Percentiles rank a stretch among this genome's conserved stretches.
phyloP scores from a whole-genome alignment of 2,797 vertebrate species.

The Nyctalus aviator region DNA sequence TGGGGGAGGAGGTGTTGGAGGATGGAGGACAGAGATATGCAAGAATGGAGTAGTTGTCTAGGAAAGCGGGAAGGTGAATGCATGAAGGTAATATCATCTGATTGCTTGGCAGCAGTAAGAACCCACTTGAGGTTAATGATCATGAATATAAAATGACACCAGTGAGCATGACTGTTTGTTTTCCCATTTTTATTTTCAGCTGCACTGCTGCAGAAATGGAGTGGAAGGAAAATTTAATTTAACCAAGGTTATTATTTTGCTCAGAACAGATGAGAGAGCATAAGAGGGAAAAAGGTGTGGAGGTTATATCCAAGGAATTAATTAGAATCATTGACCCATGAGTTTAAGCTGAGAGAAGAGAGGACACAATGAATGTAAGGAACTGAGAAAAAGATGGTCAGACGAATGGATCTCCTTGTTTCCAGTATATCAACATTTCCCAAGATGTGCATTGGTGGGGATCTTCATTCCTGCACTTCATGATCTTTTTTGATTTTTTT shows the following conservation, averaged over 20 bases:
- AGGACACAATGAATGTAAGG: not conserved
- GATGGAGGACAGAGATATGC: not conserved
- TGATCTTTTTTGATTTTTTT: not conserved
- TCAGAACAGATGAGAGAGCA: not conserved
- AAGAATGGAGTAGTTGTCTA: not conserved
- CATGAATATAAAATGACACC: not conserved
- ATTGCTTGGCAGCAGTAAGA: not conserved
- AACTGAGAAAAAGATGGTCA: not conserved
- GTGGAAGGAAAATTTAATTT: conserved; percentile 14
- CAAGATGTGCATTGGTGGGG: not conserved
- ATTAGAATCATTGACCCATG: not conserved
- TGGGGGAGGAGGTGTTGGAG: not conserved
- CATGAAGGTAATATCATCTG: not conserved
- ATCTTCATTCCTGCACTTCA: not conserved
- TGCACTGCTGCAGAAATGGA: not conserved
- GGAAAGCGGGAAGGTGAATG: not conserved
- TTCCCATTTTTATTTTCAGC: not conserved
- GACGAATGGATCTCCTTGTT: not conserved
- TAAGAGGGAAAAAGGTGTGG: not conserved
- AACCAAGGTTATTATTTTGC: not conserved
- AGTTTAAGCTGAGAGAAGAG: not conserved
- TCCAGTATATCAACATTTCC: not conserved
- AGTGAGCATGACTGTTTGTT: not conserved
- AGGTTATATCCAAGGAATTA: not conserved
- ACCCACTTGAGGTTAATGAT: conserved; percentile 30